Conservation (phyloP, 2,888 invertebrate genomes). For the Creontiades dilutus region DNA sequence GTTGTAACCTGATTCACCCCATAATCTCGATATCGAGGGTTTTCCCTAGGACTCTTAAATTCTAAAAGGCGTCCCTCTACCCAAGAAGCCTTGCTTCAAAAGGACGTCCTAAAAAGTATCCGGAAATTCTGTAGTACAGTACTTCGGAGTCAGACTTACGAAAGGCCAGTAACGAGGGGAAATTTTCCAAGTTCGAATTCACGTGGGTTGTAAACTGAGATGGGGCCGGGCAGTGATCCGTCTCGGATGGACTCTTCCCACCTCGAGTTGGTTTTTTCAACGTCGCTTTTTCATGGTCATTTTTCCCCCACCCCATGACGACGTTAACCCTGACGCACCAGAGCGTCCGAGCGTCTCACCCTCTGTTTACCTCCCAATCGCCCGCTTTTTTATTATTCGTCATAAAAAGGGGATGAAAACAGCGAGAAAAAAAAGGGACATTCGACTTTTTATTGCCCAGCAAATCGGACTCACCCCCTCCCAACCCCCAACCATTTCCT, state of each 20-base stretch:
- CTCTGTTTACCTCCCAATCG: constrained; percentile 18
- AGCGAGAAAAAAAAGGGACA: neutral
- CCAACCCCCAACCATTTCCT: neutral
- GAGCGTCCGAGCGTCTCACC: constrained; percentile 57
- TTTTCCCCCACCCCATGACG: neutral
- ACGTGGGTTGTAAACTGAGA: neutral
- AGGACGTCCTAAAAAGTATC: no score
- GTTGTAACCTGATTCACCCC: no score
- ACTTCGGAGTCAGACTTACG: no score
- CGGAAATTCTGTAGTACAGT: no score
- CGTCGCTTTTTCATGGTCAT: constrained; percentile 27
- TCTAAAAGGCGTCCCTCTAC: no score
- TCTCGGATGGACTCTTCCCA: neutral
- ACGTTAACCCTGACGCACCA: neutral
- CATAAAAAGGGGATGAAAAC: no score
- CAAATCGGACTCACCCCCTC: constrained; percentile 5
- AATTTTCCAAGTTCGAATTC: neutral
- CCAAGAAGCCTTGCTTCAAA: no score
- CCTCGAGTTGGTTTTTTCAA: neutral
- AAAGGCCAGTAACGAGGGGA: no score
- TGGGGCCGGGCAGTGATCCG: neutral
- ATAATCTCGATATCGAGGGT: no score
- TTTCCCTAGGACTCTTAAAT: no score
- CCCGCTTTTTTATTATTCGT: constrained; percentile 10
- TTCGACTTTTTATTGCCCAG: constrained; percentile 51